These are phyloP conservation scores for Rosalia funebris DNA, from an alignment of 2,888 invertebrate genomes.

Conservation along the genomic window DNA sequence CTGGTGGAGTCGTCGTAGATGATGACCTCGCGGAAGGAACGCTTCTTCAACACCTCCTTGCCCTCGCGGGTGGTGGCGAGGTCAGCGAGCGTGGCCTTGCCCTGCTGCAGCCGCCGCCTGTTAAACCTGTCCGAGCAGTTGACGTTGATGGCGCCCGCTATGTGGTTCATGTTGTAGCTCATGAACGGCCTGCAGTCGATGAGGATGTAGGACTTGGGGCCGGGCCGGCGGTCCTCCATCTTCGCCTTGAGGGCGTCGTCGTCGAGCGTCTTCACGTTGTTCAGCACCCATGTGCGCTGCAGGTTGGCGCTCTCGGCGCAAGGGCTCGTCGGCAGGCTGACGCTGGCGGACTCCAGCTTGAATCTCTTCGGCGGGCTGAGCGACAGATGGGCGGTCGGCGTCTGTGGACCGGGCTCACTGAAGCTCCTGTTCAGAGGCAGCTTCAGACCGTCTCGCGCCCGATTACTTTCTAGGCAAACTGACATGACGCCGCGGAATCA, in stretches of 20 bases:
- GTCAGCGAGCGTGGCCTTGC: slow-evolving; percentile 72
- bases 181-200: slow-evolving; percentile 77
- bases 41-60: slow-evolving; percentile 70
- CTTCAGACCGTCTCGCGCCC: slow-evolving; percentile 68
- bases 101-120: slow-evolving; percentile 72
- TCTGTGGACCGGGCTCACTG: slow-evolving; percentile 68
- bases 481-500: slow-evolving; percentile 61
- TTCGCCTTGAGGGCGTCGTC: slow-evolving; percentile 66
- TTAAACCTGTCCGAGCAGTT: slow-evolving; percentile 78
- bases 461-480: slow-evolving; percentile 66
- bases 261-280: slow-evolving; percentile 66
- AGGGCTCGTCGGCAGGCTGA: slow-evolving; percentile 66
- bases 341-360: slow-evolving; percentile 66
- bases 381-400: slow-evolving; percentile 56
- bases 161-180: slow-evolving; percentile 76
- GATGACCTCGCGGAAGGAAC: slow-evolving; percentile 71
- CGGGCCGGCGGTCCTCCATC: slow-evolving; percentile 57
- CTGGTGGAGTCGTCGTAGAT: slow-evolving; percentile 76
- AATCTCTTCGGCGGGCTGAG: slow-evolving; percentile 60
- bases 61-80: slow-evolving; percentile 72
- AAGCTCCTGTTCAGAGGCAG: slow-evolving; percentile 68
- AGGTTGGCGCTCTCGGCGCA: slow-evolving; percentile 68
- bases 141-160: slow-evolving; percentile 75
- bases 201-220: slow-evolving; percentile 63
- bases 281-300: slow-evolving; percentile 66